phyloP scores from a whole-genome alignment of 2,888 invertebrate species.

The Morpho deidamia region DNA sequence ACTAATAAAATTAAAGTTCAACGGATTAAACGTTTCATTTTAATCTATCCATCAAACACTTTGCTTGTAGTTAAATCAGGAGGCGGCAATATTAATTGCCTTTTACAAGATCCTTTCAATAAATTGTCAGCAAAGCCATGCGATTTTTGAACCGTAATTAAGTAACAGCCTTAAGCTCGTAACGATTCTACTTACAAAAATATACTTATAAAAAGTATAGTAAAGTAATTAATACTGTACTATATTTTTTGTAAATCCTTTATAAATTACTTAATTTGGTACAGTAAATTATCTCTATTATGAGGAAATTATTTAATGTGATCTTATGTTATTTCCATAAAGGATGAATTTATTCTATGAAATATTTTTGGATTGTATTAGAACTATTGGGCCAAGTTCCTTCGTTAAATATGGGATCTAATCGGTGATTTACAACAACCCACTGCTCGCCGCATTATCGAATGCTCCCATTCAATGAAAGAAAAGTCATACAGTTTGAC shows the following conservation, averaged over 20 bases:
- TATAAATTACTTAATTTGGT: no score
- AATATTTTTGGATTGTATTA: conserved; percentile 16
- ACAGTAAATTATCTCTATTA: no score
- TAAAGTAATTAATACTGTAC: neutral
- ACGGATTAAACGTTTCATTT: neutral
- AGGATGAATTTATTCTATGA: no score
- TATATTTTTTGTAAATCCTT: conserved; percentile 13
- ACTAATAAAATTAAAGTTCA: neutral
- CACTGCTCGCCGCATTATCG: conserved; percentile 56
- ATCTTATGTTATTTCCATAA: no score
- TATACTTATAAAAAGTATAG: no score
- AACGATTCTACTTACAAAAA: neutral
- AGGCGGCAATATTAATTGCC: neutral
- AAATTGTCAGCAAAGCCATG: neutral
- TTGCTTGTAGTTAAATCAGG: no score
- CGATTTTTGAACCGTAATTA: neutral
- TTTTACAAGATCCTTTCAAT: neutral
- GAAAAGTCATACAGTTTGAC: conserved; percentile 72
- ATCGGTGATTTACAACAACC: conserved; percentile 61
- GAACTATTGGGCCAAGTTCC: conserved; percentile 26
- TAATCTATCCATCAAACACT: no score
- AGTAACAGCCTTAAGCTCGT: neutral
- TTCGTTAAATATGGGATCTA: conserved; percentile 40
- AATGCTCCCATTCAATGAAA: conserved; percentile 60
- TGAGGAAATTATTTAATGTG: no score